Conservation (phyloP, 2,797 vertebrate species). For the Takifugu ocellatus region DNA sequence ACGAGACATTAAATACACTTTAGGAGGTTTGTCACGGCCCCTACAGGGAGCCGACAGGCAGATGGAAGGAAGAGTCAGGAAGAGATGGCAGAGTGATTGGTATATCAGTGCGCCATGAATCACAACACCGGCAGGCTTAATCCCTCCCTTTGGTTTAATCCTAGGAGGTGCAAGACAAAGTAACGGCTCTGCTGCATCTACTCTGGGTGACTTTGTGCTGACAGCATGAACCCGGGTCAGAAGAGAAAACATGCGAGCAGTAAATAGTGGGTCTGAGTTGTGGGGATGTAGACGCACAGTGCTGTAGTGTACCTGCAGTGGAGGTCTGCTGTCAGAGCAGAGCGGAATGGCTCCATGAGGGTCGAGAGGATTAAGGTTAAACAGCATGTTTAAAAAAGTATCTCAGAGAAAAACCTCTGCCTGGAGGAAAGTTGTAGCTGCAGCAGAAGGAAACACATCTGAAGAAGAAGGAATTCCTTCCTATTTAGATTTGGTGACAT, state of each 20-base stretch:
- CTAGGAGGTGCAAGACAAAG: slow-evolving; percentile 3
- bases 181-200: slow-evolving; percentile 19
- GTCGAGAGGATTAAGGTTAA: slow-evolving; percentile 52
- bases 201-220: slow-evolving; percentile 27
- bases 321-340: slow-evolving; percentile 49
- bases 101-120: slow-evolving; percentile 55
- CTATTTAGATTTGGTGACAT: too few species aligned
- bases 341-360: slow-evolving; percentile 33
- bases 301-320: slow-evolving; percentile 15
- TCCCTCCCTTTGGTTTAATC: slow-evolving; percentile 24
- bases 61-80: slow-evolving; percentile 45
- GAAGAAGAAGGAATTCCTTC: too few species aligned
- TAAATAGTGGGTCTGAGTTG: slow-evolving; percentile 12
- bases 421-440: not conserved
- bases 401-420: slow-evolving; percentile 5
- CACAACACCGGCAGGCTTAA: slow-evolving; percentile 17
- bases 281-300: slow-evolving; percentile 24
- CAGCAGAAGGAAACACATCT: too few species aligned
- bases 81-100: slow-evolving; percentile 30
- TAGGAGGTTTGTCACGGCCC: slow-evolving; percentile 39
- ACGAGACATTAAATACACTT: slow-evolving; percentile 63
- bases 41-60: slow-evolving; percentile 40
- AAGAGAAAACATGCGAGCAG: slow-evolving; percentile 14
- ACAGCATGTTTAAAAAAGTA: slow-evolving; percentile 27
- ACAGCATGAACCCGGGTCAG: slow-evolving; percentile 41